Evolutionary conservation across 1,140 invertebrate genomes (phyloP).

Genomic region (Phymorhynchus buccinoides): DNA sequence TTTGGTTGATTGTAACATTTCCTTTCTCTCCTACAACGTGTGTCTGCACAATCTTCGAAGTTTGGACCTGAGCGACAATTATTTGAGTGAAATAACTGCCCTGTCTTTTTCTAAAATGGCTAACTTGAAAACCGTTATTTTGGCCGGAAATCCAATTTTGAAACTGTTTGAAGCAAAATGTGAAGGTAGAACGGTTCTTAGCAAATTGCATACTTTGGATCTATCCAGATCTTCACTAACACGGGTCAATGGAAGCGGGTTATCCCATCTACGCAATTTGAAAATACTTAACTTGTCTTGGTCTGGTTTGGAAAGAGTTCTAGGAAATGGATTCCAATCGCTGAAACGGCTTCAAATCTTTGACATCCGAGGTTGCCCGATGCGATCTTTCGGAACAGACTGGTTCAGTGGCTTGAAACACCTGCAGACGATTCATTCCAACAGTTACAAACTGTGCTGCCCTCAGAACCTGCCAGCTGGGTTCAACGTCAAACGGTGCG

Average conservation of each 20-base stretch:
- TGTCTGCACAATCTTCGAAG: conserved; percentile 29
- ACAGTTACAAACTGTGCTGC: conserved; percentile 54
- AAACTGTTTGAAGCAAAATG: background rate
- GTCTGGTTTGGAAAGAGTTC: background rate
- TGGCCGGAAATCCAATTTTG: background rate
- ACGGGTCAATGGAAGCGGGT: background rate
- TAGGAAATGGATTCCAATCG: conserved; percentile 8
- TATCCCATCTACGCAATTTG: background rate
- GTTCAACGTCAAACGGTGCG: conserved; percentile 41
- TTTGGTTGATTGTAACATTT: conserved; percentile 14
- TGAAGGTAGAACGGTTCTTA: too few species aligned
- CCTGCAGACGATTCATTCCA: conserved; percentile 39
- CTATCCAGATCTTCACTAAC: background rate
- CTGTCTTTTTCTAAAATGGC: background rate
- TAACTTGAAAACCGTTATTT: background rate
- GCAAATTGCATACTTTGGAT: background rate
- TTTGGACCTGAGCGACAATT: conserved; percentile 35
- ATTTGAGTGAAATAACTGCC: background rate
- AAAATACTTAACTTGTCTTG: conserved; percentile 32
- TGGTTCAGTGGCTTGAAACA: conserved; percentile 42
- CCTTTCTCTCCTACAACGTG: background rate
- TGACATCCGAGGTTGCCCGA: conserved; percentile 39
- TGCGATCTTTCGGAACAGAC: conserved; percentile 25
- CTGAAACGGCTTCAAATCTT: conserved; percentile 27
- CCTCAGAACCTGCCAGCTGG: conserved; percentile 12